A percentile compares a stretch with the other conserved stretches of the same genome.
Evolutionary conservation across 1,140 invertebrate species (phyloP).

Genomic region (Hydropsyche tenuis): DNA sequence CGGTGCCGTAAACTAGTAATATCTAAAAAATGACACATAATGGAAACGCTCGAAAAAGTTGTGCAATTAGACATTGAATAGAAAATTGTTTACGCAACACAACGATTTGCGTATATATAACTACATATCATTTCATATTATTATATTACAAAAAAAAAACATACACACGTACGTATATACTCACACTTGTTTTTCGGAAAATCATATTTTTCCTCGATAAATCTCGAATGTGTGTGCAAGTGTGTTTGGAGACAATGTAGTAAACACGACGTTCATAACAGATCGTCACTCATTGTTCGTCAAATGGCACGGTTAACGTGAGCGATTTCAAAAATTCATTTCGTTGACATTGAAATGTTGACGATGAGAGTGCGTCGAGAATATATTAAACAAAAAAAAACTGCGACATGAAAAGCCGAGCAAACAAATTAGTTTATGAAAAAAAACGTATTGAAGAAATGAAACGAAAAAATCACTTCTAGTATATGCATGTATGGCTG

Average conservation of each 20-base stretch:
- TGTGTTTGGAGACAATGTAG: too few species aligned
- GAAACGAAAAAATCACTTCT: background rate
- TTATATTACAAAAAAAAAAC: too few species aligned
- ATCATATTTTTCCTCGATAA: too few species aligned
- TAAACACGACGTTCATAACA: too few species aligned
- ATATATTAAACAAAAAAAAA: background rate
- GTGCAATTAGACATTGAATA: background rate
- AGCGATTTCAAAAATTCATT: background rate
- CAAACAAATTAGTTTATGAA: background rate
- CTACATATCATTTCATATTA: too few species aligned
- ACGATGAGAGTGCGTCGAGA: background rate
- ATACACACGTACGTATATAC: too few species aligned
- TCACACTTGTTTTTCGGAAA: too few species aligned
- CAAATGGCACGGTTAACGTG: background rate
- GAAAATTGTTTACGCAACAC: background rate
- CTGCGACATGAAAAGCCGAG: background rate
- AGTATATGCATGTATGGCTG: background rate
- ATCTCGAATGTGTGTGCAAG: too few species aligned
- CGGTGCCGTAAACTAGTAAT: background rate
- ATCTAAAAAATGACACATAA: background rate
- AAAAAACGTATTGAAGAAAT: background rate
- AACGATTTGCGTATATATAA: background rate
- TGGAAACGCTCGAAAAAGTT: background rate
- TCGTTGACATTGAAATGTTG: background rate
- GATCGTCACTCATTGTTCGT: background rate